Base-by-base conservation (phyloP, 2,113 vertebrate genomes). In the Clarias gariepinus region DNA sequence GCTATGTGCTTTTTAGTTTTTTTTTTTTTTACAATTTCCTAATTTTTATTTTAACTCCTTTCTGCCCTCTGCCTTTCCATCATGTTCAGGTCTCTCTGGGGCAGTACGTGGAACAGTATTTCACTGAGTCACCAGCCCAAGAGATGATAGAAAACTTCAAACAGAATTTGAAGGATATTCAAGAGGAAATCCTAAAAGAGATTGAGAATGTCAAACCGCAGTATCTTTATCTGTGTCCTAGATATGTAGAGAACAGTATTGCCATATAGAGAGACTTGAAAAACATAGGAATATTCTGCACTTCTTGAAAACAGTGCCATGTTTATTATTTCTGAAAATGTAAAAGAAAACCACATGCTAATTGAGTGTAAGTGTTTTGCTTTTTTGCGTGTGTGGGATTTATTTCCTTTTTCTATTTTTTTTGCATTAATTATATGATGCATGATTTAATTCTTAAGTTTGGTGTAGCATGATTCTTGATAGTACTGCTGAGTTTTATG, bases 211-310 rank as follows among this genome's bases (percentile, higher is more conserved):
- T 88, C 52, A 90, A 93, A 52, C 91, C 93, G 4, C 89, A 83
- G 25, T 95, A 95, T 86, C 91, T 93, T 1, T 93, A 92, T 85
- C 90, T 95, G 63, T 91, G 93, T 58, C 95, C 95, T 28, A 94
- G 93, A 55, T 86, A n/a, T n/a, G 66, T 95, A 0, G 95, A 95
- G 71, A 96, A 94, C 91, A 96, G 95, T 90, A 95, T 95, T 92
- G 95, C 94, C 0, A 95, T 96, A 85, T 95, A 94, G 41, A 64
- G 21, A 78, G 18, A 58, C 30, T 16, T 71, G 10, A 79, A 6
- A 41, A 41, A 41, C 41, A 41, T 41, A 5, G 41, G 7, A 41
- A 41, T 41, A 41, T 41, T 41, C 41, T 41, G 41, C 41, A 41
- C 7, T 69, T 18, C 4, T 41, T 41, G 7, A 52, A 41, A 6